Evolutionary conservation across 2,888 invertebrate species (phyloP), one percentile per base, ranked within the genome.

Genomic region (Scaptomyza caliginosa): DNA sequence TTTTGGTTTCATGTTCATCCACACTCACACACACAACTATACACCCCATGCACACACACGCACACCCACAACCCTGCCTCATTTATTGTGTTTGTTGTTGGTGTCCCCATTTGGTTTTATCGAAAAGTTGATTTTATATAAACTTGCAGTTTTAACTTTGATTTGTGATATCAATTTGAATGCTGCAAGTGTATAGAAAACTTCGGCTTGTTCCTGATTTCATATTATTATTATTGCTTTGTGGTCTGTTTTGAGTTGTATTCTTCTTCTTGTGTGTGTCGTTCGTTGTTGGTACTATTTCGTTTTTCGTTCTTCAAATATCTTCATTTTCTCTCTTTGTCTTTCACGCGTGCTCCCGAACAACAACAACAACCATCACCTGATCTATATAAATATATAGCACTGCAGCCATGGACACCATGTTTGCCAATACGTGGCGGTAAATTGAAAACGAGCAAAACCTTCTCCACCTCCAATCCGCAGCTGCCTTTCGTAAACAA

Each of bases 381-480:
- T 8, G 6, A 8, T 24, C 8, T 26, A 32, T 32, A 13, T 32
- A 7, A 4, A 10, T 32, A 60, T 87, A 26, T 87, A 91, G 92
- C 90, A 62, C 89, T 92, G 72, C 91, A 91, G 88, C 91, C 91
- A 40, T 92, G 91, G 91, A 91, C 91, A 51, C 92, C 92, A 60
- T 92, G 92, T 74, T 83, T 92, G 82, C 91, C 91, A 66, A 92
- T 92, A 79, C 91, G 91, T 52, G 91, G 91, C 56, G 92, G 92
- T 68, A 92, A 92, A 86, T 80, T 92, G 68, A 91, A 91, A 90
- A 91, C 91, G 62, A 91, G 90, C 81, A 91, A 91, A 89, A 86
- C 90, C 84, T 91, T 91, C 86, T 92, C 92, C 67, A 91, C 92
- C 75, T 92, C 92, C 74, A 92, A 92, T 89, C 92, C 91, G 74